Conservation (phyloP, 2,888 invertebrate species). For the Scaptomyza parva region DNA sequence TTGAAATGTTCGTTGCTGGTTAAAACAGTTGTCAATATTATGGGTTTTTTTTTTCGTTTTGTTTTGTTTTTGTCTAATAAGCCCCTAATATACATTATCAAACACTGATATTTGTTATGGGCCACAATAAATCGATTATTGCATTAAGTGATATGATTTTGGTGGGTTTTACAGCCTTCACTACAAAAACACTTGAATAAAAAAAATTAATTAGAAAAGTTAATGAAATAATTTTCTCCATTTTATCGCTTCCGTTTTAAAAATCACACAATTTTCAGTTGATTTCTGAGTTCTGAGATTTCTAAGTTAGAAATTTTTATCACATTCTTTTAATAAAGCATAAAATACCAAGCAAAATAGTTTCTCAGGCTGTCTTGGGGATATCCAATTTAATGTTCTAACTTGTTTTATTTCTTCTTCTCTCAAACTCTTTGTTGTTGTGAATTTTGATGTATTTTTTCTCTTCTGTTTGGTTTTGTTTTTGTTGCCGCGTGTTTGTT, state of each 20-base stretch:
- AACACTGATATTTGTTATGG: slow-evolving; percentile 9
- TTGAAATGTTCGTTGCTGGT: slow-evolving; percentile 68
- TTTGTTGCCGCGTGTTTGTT: slow-evolving; percentile 47
- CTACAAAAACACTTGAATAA: not conserved
- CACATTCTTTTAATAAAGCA: not conserved
- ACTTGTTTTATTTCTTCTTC: slow-evolving; percentile 29
- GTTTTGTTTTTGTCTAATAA: not conserved
- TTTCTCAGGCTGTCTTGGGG: slow-evolving; percentile 27
- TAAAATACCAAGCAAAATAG: slow-evolving; percentile 2
- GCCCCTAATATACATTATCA: not conserved
- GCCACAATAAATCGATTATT: not conserved
- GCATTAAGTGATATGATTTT: not conserved
- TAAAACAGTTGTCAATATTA: slow-evolving; percentile 25
- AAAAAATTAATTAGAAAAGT: not conserved
- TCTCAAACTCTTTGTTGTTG: slow-evolving; percentile 3
- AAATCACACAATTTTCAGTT: too few relatives aligned
- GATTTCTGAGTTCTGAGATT: not conserved
- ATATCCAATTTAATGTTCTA: slow-evolving; percentile 14
- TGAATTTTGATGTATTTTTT: slow-evolving; percentile 3
- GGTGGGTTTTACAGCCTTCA: not conserved
- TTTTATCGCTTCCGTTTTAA: not conserved
- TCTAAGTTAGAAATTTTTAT: not conserved
- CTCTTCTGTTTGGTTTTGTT: slow-evolving; percentile 17
- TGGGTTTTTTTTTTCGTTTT: slow-evolving; percentile 1
- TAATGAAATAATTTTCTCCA: not conserved